These are phyloP conservation scores for Nomada goodeniana DNA, from an alignment of 2,888 invertebrate species.

Conservation along the genomic window DNA sequence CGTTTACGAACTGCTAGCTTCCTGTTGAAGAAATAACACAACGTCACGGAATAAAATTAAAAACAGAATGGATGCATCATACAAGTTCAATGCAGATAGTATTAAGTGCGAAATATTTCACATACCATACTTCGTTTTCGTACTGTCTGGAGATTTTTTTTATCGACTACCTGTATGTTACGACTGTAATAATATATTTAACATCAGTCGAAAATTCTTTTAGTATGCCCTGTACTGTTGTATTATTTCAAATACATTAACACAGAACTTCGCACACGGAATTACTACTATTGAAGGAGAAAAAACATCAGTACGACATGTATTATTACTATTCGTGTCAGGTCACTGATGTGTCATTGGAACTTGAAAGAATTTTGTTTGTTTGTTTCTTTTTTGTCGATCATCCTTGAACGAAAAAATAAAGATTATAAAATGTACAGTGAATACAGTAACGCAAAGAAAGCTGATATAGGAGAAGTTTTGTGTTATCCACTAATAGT, in stretches of 20 bases:
- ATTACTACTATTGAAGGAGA: constrained; percentile 17
- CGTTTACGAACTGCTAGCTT: constrained; percentile 26
- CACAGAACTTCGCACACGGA: constrained; percentile 41
- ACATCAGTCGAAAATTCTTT: constrained; percentile 40
- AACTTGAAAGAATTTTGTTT: constrained; percentile 53
- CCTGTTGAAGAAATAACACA: constrained; percentile 39
- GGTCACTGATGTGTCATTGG: constrained; percentile 62
- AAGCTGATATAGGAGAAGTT: constrained; percentile 42
- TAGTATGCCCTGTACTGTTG: constrained; percentile 9
- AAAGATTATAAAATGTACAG: constrained; percentile 66
- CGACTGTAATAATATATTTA: constrained; percentile 25
- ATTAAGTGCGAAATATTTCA: constrained; percentile 17
- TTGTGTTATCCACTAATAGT: constrained; percentile 75
- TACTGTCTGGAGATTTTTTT: constrained; percentile 37
- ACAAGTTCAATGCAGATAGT: constrained; percentile 22
- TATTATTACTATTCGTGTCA: constrained; percentile 54
- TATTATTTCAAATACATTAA: constrained; percentile 34
- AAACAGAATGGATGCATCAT: constrained; percentile 21
- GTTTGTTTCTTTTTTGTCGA: constrained; percentile 23
- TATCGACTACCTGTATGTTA: constrained; percentile 38
- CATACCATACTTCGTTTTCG: constrained; percentile 24
- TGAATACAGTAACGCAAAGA: constrained; percentile 60
- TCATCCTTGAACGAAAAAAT: constrained; percentile 51
- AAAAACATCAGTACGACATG: constrained; percentile 40
- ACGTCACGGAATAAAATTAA: constrained; percentile 57